A percentile compares a stretch with the other conserved stretches of the same genome.
phyloP scores from a whole-genome alignment of 2,888 invertebrate species.

The Lobophora halterata region DNA sequence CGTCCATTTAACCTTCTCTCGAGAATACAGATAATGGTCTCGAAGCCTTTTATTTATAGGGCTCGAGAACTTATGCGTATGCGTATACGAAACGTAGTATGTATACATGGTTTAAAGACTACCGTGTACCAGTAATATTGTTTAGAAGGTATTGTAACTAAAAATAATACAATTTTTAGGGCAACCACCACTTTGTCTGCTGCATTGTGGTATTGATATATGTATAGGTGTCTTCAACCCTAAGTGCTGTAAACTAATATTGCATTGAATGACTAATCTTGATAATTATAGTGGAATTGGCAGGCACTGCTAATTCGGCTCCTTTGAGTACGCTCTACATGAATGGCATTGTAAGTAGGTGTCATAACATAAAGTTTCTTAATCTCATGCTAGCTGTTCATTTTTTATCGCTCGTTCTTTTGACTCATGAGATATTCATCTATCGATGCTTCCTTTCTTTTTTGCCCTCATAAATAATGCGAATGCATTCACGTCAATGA shows the following conservation, averaged over 20 bases:
- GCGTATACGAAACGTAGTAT: constrained; percentile 1
- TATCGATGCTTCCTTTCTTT: constrained; percentile 44
- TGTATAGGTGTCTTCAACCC: no score
- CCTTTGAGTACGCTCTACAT: no score
- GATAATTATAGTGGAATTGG: no score
- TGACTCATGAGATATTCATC: constrained; percentile 51
- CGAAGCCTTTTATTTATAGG: constrained; percentile 20
- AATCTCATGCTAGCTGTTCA: constrained; percentile 39
- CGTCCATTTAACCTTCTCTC: constrained; percentile 27
- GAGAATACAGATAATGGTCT: constrained; percentile 21
- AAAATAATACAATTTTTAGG: no score
- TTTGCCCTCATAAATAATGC: constrained; percentile 53
- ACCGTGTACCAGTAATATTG: constrained; percentile 1
- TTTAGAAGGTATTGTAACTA: no score
- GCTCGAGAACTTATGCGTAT: constrained; percentile 3
- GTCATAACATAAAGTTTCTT: constrained; percentile 43
- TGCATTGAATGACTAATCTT: no score
- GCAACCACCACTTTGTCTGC: no score
- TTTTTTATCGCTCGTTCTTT: constrained; percentile 49
- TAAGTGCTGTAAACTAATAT: no score
- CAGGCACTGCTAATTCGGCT: no score
- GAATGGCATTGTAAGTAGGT: no score
- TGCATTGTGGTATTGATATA: no score
- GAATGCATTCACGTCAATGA: constrained; percentile 46
- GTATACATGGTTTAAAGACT: constrained; percentile 6